Evolutionary conservation across 2,888 invertebrate genomes (phyloP), one percentile per base, ranked within the genome.

Genomic region (Corbicula japonica): DNA sequence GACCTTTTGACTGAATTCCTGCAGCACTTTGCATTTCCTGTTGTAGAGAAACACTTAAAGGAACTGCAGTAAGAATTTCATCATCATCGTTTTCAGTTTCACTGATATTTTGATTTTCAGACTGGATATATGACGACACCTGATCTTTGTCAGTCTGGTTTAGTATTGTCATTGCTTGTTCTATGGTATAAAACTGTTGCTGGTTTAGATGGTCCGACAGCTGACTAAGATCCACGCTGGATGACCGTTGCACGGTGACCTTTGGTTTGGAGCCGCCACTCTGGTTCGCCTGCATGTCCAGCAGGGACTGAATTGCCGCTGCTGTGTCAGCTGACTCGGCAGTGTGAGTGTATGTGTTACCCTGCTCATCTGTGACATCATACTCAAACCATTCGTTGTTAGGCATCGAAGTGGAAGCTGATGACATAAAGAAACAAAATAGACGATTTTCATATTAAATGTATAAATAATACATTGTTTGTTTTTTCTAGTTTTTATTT

Each of bases 381-480:
- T 90, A 90, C 80, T 92, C 91, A 86, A 92, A 90, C 92, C 92
- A 92, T 74, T 91, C 90, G 77, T 91, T 91, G 56, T 78, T 84
- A 10, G 87, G 85, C 34, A 88, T 73, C 8, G 85, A 50, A 21
- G 81, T 79, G 28, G 66, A 54, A 6, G 72, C 78, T 71, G 80
- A 62, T 68, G 68, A 63, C 66, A n/a, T n/a, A n/a, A n/a, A n/a
- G n/a, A n/a, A n/a, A n/a, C n/a, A n/a, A n/a, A n/a, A n/a, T n/a
- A n/a, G n/a, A n/a, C n/a, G n/a, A n/a, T n/a, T n/a, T n/a, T n/a
- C n/a, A n/a, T n/a, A n/a, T n/a, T n/a, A n/a, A n/a, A n/a, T n/a
- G n/a, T n/a, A n/a, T n/a, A n/a, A n/a, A n/a, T n/a, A n/a, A n/a
- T n/a, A n/a, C n/a, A n/a, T n/a, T n/a, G n/a, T n/a, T n/a, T n/a